Evolutionary conservation across 2,888 invertebrate genomes (phyloP), one percentile per base, ranked within the genome.

Genomic region (Clepsis dumicolana): DNA sequence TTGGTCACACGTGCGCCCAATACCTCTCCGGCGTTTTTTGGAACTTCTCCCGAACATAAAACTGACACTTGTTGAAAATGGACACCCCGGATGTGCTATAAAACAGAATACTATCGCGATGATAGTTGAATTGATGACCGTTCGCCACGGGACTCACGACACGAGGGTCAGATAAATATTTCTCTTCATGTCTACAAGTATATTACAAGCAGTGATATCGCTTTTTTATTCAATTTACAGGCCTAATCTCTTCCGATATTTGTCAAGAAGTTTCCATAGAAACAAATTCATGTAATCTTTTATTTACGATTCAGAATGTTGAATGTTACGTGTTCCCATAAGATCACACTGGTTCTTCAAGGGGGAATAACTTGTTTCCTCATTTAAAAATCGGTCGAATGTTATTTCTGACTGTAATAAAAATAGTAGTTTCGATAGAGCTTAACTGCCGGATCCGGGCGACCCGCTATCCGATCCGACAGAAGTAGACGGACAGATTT

Each of bases 401-500:
- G 81, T 81, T 79, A 79, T 80, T 87, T 85, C 84, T 81, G 76
- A 81, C 76, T 74, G 85, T 81, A 86, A 90, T 91, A 91, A 91
- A 92, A 91, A 92, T 91, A 89, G 88, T 87, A 75, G 83, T 85
- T 88, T 87, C 81, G 84, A 87, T 88, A 81, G 83, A 80, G 85
- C 83, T 84, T 86, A 86, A 88, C 86, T 87, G 87, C 90, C 92
- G 89, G 90, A 90, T 90, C 89, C 90, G 88, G 90, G 89, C 81
- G 83, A 83, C 86, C 83, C 83, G 83, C 75, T 82, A 74, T 78
- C 80, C 80, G 81, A 81, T 76, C 81, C 77, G 72, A 73, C 75
- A 72, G 73, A 71, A 72, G 74, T 81, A 76, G 76, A 82, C 82
- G 74, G 80, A 86, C 87, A 82, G 86, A 90, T 90, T 89, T 86